Conservation (phyloP, 2,113 vertebrate genomes). For the Synchiropus splendidus region DNA sequence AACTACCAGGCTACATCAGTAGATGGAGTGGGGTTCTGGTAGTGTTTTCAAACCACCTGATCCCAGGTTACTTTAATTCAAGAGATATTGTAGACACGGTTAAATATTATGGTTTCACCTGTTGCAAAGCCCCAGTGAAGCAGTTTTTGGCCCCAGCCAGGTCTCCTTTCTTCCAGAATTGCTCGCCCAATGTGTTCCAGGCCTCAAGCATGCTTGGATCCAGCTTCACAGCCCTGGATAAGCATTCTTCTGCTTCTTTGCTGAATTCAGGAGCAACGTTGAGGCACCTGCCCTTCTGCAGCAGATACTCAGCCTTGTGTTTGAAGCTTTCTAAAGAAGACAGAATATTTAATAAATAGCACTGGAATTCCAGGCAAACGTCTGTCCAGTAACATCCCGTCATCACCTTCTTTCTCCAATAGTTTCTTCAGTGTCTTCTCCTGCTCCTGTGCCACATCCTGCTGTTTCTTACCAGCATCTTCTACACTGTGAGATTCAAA, state of each 20-base stretch:
- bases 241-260: constrained; percentile 68
- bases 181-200: constrained; percentile 86
- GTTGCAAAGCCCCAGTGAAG: constrained; percentile 80
- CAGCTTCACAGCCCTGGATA: constrained; percentile 83
- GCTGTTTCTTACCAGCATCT: constrained; percentile 71
- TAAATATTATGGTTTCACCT: constrained; percentile 39
- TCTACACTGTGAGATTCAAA: constrained; percentile 77
- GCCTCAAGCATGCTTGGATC: constrained; percentile 78
- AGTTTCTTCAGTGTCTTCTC: constrained; percentile 66
- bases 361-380: background rate
- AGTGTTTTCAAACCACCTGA: too few relatives aligned
- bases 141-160: constrained; percentile 76
- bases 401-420: constrained; percentile 68
- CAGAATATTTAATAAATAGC: background rate
- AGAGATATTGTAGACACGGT: too few relatives aligned
- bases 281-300: constrained; percentile 76
- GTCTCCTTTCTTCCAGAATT: constrained; percentile 89
- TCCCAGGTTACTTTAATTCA: too few relatives aligned
- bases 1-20: too few relatives aligned
- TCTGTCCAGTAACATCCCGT: too few relatives aligned
- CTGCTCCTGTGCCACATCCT: constrained; percentile 69
- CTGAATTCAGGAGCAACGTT: constrained; percentile 73
- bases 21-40: too few relatives aligned
- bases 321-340: constrained; percentile 58
- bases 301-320: constrained; percentile 67